Conservation (phyloP, 2,888 invertebrate genomes). For the Ferrisia virgata region DNA sequence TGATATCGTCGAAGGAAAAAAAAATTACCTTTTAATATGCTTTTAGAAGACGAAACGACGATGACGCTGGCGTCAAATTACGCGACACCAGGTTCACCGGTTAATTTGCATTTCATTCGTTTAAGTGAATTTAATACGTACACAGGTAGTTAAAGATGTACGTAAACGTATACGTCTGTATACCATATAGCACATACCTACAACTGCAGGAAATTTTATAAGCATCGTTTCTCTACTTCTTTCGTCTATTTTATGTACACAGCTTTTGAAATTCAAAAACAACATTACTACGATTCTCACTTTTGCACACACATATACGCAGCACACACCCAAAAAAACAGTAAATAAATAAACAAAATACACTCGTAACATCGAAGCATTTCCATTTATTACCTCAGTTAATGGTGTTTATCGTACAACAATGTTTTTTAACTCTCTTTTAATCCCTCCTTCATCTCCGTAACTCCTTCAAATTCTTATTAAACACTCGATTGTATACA, state of each 20-base stretch:
- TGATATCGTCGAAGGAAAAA: background rate
- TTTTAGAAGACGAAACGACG: background rate
- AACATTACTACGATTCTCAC: background rate
- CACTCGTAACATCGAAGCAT: background rate
- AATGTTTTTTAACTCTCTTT: background rate
- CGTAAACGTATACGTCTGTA: background rate
- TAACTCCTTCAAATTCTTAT: background rate
- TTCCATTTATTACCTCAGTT: conserved; percentile 1
- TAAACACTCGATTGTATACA: background rate
- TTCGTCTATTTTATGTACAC: background rate
- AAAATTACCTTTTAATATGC: background rate
- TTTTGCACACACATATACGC: background rate
- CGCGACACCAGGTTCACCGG: background rate
- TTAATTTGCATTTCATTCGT: conserved; percentile 29
- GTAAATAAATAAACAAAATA: background rate
- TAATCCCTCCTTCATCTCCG: background rate
- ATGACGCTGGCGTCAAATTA: background rate
- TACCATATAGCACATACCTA: background rate
- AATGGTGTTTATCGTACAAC: background rate
- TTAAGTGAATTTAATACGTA: background rate
- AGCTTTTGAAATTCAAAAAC: background rate
- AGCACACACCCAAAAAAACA: background rate
- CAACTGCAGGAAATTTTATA: background rate
- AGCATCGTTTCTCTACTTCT: background rate
- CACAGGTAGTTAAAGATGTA: no score